phyloP scores from a whole-genome alignment of 1,140 invertebrate species.

The Anagrus nilaparvatae region DNA sequence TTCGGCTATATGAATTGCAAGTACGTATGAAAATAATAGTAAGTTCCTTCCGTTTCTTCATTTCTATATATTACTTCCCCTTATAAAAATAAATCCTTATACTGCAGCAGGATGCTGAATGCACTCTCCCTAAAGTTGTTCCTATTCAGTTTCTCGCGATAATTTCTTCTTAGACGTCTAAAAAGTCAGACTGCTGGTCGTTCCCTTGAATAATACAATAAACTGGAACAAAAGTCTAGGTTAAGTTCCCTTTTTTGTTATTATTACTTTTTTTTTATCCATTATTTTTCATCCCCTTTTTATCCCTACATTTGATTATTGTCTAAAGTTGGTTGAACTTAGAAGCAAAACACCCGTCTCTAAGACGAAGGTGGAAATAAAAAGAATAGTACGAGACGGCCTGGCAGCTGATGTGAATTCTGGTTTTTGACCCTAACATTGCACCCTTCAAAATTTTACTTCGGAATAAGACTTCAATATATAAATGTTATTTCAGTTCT shows the following conservation, averaged over 20 bases:
- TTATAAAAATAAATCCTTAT: conserved; percentile 11
- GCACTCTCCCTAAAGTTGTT: too few species aligned
- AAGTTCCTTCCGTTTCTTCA: neutral
- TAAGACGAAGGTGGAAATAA: conserved; percentile 3
- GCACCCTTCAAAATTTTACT: conserved; percentile 1
- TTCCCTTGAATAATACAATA: too few species aligned
- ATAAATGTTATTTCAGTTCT: too few species aligned
- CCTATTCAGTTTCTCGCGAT: too few species aligned
- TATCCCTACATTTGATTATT: too few species aligned
- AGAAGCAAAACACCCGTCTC: too few species aligned
- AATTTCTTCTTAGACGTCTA: too few species aligned
- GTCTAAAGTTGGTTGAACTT: too few species aligned
- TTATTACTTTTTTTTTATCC: neutral
- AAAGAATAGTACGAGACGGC: conserved; percentile 15
- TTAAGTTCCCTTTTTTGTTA: conserved; percentile 14
- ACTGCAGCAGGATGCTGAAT: conserved; percentile 12
- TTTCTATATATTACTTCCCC: neutral
- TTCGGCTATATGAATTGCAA: conserved; percentile 4
- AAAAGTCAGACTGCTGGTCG: too few species aligned
- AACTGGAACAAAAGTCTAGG: conserved; percentile 20
- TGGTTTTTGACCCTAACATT: neutral
- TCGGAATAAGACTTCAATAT: conserved; percentile 3
- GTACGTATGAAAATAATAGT: neutral
- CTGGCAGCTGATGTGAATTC: conserved; percentile 13
- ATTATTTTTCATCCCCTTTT: neutral